A percentile compares a stretch with the other conserved stretches of the same genome.
Evolutionary conservation across 2,888 invertebrate species (phyloP).

Genomic region (Dendrolimus houi): DNA sequence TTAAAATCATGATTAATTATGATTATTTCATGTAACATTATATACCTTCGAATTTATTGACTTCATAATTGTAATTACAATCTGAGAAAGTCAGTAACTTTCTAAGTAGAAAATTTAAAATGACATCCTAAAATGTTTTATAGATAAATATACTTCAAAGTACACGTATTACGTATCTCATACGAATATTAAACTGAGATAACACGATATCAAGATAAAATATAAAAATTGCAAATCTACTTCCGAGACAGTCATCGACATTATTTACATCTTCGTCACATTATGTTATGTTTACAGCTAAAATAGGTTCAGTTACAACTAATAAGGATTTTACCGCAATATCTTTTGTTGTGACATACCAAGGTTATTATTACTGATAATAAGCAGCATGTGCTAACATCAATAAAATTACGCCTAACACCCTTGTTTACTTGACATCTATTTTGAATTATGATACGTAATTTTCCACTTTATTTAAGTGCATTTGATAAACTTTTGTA

Average conservation of each 20-base stretch:
- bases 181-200: not conserved
- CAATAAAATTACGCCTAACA: constrained; percentile 1
- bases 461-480: not conserved
- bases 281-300: not conserved
- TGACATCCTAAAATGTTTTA: too few species aligned
- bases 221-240: not conserved
- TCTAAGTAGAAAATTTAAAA: too few species aligned
- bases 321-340: constrained; percentile 6
- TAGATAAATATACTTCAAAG: not conserved
- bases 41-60: too few species aligned
- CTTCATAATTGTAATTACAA: too few species aligned
- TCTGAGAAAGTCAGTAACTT: too few species aligned
- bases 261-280: too few species aligned
- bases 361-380: constrained; percentile 5
- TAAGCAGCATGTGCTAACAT: constrained; percentile 6
- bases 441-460: not conserved
- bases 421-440: not conserved
- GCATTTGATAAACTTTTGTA: too few species aligned
- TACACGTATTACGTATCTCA: not conserved
- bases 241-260: not conserved
- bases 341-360: constrained; percentile 4
- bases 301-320: constrained; percentile 7
- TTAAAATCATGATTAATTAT: too few species aligned
- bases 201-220: not conserved
- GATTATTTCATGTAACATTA: too few species aligned